phyloP scores from a whole-genome alignment of 2,797 vertebrate genomes.

The Falco cherrug region DNA sequence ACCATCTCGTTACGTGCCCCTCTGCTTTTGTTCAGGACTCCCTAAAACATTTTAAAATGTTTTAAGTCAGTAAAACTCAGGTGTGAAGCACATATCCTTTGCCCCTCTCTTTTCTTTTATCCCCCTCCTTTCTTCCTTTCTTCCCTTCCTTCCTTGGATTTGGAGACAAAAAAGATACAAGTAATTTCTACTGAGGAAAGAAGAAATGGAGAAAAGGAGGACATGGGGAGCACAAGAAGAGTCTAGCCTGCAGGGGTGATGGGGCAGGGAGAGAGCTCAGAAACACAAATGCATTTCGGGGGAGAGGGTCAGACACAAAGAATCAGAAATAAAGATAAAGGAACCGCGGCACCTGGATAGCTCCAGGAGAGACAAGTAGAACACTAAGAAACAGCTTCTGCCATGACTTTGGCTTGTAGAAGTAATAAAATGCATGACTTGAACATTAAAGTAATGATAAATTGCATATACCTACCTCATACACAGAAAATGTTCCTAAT shows the following conservation, averaged over 20 bases:
- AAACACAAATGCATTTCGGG: background rate
- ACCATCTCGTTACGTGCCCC: background rate
- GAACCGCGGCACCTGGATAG: background rate
- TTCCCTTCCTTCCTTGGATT: background rate
- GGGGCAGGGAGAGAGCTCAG: background rate
- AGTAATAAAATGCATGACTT: background rate
- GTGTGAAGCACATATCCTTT: background rate
- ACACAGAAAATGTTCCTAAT: background rate
- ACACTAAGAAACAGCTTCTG: background rate
- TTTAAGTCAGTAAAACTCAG: background rate
- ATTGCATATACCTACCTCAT: background rate
- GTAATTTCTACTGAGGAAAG: background rate
- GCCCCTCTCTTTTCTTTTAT: background rate
- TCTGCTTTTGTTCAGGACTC: background rate
- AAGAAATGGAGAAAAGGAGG: background rate
- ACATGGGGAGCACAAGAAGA: background rate
- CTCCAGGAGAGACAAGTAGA: background rate
- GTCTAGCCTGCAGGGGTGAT: background rate
- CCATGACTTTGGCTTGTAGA: background rate
- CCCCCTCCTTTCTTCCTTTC: background rate
- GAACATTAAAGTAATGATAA: background rate
- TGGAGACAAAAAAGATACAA: background rate
- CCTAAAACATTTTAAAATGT: background rate
- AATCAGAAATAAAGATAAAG: background rate
- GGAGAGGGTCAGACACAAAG: background rate